These are phyloP conservation scores for Sphaerophoria taeniata DNA, from an alignment of 2,888 invertebrate species.

Conservation along the genomic window DNA sequence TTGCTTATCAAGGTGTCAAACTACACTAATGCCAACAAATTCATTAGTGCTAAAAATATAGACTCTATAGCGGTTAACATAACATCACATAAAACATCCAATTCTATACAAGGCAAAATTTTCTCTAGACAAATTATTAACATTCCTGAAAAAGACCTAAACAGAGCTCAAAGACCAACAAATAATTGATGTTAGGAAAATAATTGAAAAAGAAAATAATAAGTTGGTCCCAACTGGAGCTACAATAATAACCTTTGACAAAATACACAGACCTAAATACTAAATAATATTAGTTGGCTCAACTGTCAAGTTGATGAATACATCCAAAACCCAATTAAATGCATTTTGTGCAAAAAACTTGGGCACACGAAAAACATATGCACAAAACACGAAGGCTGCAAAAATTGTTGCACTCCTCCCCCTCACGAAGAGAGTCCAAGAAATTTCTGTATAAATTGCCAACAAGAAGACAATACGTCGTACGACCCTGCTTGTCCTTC, in stretches of 20 bases:
- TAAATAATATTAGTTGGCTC: conserved; percentile 1
- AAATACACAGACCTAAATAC: conserved; percentile 6
- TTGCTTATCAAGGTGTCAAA: background rate
- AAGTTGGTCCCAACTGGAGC: conserved; percentile 19
- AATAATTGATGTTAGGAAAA: conserved; percentile 13
- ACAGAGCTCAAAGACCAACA: conserved; percentile 9
- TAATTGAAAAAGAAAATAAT: conserved; percentile 10
- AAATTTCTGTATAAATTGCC: conserved; percentile 58
- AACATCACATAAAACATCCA: background rate
- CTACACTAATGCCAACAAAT: background rate
- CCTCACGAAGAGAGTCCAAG: conserved; percentile 32
- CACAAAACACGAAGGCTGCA: conserved; percentile 30
- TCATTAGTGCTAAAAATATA: background rate
- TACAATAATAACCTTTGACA: conserved; percentile 13
- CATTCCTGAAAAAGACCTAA: background rate
- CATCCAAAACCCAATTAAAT: conserved; percentile 56
- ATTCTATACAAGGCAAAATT: background rate
- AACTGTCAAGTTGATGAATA: conserved; percentile 34
- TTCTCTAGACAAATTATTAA: background rate
- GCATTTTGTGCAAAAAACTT: conserved; percentile 45
- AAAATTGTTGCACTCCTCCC: conserved; percentile 43
- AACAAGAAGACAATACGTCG: conserved; percentile 56
- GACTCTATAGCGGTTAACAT: conserved; percentile 2
- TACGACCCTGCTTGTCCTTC: conserved; percentile 43
- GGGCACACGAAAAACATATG: conserved; percentile 59